Conservation (phyloP, 2,888 invertebrate species). For the Nebria salina region DNA sequence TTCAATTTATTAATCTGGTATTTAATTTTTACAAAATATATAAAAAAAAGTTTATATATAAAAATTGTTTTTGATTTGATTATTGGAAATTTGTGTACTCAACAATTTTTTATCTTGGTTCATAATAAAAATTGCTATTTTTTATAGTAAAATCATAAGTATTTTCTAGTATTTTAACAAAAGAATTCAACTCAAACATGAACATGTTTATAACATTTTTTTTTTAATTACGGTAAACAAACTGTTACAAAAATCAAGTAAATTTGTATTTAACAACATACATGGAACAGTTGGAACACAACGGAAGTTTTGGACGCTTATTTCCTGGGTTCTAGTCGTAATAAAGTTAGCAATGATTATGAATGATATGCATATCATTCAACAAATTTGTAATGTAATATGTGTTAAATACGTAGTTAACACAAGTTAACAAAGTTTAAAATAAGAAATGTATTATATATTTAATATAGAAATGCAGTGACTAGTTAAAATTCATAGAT, state of each 20-base stretch:
- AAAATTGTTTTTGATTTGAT: neutral
- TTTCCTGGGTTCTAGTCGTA: conserved; percentile 42
- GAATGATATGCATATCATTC: neutral
- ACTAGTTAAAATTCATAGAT: conserved; percentile 36
- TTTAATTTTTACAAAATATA: too few species aligned
- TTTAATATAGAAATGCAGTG: conserved; percentile 34
- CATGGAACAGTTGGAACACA: conserved; percentile 1
- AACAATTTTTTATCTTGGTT: conserved; percentile 28
- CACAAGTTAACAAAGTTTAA: conserved; percentile 9
- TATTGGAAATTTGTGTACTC: conserved; percentile 24
- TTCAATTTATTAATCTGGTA: too few species aligned
- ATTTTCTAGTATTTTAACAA: too few species aligned
- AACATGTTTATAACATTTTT: neutral
- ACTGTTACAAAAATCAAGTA: neutral
- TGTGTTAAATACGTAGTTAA: neutral
- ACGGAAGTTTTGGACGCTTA: conserved; percentile 30
- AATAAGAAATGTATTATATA: conserved; percentile 4
- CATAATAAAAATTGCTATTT: conserved; percentile 38
- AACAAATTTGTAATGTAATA: neutral
- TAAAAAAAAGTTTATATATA: too few species aligned
- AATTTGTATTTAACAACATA: conserved; percentile 5
- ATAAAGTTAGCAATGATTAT: conserved; percentile 13
- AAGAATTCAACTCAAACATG: too few species aligned
- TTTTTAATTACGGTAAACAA: neutral
- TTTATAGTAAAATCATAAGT: conserved; percentile 37